Percentiles rank a stretch among this genome's conserved stretches.
These are phyloP conservation scores for Tetranychus truncatus DNA, from an alignment of 2,888 invertebrate species.

Conservation along the genomic window DNA sequence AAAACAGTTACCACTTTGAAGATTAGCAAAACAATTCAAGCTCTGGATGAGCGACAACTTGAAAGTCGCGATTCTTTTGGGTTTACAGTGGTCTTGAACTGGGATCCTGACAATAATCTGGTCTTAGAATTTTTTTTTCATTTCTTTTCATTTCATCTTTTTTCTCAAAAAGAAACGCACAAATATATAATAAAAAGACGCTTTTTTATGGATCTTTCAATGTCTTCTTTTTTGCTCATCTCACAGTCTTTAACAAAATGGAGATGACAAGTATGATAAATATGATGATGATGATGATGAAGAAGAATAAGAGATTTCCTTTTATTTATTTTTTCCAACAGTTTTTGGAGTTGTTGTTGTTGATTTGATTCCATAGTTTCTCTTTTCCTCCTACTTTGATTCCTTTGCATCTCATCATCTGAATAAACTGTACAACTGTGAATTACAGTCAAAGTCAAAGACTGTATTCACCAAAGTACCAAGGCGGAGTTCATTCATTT, in stretches of 20 bases:
- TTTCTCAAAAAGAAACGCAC: not conserved
- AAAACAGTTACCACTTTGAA: no score
- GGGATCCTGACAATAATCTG: no score
- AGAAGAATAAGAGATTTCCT: not conserved
- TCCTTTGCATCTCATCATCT: not conserved
- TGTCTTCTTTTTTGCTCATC: not conserved
- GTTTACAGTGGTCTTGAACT: no score
- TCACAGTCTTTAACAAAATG: not conserved
- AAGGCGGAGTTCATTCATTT: not conserved
- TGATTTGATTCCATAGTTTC: not conserved
- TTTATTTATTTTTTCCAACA: not conserved
- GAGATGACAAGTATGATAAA: conserved; percentile 1
- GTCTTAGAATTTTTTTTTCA: no score
- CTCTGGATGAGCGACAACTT: no score
- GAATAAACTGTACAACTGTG: not conserved
- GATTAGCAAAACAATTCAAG: no score
- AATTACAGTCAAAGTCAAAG: not conserved
- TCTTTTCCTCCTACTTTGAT: not conserved
- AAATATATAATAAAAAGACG: not conserved
- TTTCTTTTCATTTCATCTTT: no score
- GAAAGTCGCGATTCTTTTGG: no score
- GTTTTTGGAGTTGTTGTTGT: not conserved
- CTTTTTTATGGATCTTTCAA: not conserved
- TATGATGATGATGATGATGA: not conserved
- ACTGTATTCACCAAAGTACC: not conserved